These are phyloP conservation scores for Drosophila rhopaloa DNA, from an alignment of 1,140 invertebrate species.

Conservation along the genomic window DNA sequence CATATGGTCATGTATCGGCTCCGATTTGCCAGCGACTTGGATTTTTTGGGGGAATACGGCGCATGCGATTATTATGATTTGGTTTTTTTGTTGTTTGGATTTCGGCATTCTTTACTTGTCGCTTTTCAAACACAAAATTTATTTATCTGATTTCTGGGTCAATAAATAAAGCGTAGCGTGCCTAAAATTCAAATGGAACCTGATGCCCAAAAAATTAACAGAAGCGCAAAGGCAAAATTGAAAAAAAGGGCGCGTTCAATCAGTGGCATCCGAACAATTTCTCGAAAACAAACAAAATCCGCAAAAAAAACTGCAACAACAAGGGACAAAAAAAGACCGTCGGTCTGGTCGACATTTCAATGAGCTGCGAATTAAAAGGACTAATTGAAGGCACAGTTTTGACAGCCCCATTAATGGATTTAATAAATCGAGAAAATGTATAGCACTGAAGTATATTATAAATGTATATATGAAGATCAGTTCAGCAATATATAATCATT, in stretches of 20 bases:
- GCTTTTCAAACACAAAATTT: slow-evolving; percentile 61
- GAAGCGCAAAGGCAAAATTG: slow-evolving; percentile 34
- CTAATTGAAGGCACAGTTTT: slow-evolving; percentile 28
- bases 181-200: slow-evolving; percentile 77
- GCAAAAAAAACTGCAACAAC: slow-evolving; percentile 24
- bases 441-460: neutral
- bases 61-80: slow-evolving; percentile 79
- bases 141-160: slow-evolving; percentile 81
- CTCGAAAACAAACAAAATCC: slow-evolving; percentile 66
- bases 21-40: slow-evolving; percentile 16
- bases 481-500: no score
- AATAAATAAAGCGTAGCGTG: slow-evolving; percentile 79
- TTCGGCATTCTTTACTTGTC: slow-evolving; percentile 40
- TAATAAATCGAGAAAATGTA: slow-evolving; percentile 1
- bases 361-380: slow-evolving; percentile 31
- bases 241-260: slow-evolving; percentile 60
- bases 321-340: neutral
- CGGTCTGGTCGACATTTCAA: slow-evolving; percentile 37
- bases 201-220: slow-evolving; percentile 44
- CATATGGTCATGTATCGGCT: slow-evolving; percentile 57
- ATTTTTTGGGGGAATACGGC: slow-evolving; percentile 28
- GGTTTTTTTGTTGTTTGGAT: slow-evolving; percentile 21
- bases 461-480: neutral
- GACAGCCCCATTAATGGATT: slow-evolving; percentile 14
- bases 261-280: slow-evolving; percentile 76